Percentiles rank a stretch among this genome's conserved stretches.
These are phyloP conservation scores for Kryptopterus vitreolus DNA, from an alignment of 2,797 vertebrate genomes.

Conservation along the genomic window DNA sequence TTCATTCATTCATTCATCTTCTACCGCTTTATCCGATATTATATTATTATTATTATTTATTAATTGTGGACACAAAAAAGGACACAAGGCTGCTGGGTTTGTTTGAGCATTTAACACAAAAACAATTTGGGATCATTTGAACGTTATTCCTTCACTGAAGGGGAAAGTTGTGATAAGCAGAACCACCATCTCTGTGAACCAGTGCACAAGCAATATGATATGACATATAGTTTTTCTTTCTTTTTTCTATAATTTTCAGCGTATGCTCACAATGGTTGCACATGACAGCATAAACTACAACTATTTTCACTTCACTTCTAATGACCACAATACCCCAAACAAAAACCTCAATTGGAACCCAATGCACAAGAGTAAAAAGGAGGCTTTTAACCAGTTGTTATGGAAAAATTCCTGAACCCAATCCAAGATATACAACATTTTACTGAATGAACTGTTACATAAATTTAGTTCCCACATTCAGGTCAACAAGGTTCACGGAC, in stretches of 20 bases:
- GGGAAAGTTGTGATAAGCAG: neutral
- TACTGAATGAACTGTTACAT: neutral
- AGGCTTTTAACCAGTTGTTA: neutral
- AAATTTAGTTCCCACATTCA: neutral
- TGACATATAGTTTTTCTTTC: neutral
- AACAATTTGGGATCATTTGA: neutral
- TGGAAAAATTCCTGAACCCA: neutral
- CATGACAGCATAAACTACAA: neutral
- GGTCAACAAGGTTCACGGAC: neutral
- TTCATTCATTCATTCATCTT: too few relatives aligned
- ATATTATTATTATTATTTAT: too few relatives aligned
- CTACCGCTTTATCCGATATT: too few relatives aligned
- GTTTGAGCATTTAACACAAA: neutral
- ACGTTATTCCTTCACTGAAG: neutral
- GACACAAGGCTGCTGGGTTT: neutral
- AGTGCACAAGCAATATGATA: constrained; percentile 6
- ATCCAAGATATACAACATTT: neutral
- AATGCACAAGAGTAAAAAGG: constrained; percentile 1
- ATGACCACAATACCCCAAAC: neutral
- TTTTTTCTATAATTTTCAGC: neutral
- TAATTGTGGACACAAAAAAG: too few relatives aligned
- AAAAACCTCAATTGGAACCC: neutral
- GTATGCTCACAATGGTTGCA: neutral
- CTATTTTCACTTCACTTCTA: neutral
- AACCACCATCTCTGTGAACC: neutral